A percentile compares a stretch with the other conserved stretches of the same genome.
Conservation (phyloP, 2,888 invertebrate genomes). For the Lasioglossum leucozonium region DNA sequence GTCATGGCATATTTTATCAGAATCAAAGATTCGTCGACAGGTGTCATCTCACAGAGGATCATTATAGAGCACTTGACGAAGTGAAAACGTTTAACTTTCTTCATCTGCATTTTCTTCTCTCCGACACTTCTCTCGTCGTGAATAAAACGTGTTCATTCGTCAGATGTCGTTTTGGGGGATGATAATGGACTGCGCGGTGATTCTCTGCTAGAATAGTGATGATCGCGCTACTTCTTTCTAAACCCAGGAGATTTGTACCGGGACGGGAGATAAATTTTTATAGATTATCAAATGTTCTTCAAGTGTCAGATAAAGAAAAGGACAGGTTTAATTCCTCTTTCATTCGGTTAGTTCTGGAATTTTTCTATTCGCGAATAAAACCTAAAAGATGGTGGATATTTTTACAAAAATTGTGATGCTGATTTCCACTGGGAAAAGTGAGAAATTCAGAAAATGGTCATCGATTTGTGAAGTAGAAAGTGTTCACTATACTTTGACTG, state of each 20-base stretch:
- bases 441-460: neutral
- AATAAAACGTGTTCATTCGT: constrained; percentile 2
- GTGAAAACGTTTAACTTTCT: neutral
- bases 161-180: neutral
- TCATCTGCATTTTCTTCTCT: neutral
- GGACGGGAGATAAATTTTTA: neutral
- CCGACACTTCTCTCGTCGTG: neutral
- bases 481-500: neutral
- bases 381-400: neutral
- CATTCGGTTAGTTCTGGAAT: neutral
- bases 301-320: neutral
- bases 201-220: neutral
- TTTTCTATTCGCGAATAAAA: neutral
- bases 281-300: neutral
- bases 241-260: neutral
- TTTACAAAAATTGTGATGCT: neutral
- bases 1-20: neutral
- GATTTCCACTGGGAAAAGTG: neutral
- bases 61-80: neutral
- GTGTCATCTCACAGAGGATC: neutral
- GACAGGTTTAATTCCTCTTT: neutral
- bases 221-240: neutral
- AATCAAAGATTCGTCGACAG: neutral
- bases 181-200: neutral
- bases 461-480: neutral